Base-by-base conservation (phyloP, 2,113 vertebrate genomes). In the Pogonocichla stellata region DNA sequence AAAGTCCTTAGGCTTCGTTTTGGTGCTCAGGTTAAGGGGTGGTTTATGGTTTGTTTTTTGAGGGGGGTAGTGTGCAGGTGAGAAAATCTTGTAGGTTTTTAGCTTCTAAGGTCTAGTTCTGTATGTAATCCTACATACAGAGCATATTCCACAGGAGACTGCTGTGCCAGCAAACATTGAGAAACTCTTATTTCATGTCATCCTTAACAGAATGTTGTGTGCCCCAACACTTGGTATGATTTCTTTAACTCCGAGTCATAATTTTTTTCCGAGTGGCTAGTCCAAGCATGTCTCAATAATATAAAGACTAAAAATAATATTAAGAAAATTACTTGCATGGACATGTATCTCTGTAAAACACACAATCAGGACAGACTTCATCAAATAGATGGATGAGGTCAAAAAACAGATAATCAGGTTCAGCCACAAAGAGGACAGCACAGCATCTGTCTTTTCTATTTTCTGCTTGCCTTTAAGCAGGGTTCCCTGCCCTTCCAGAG, bases 361-460 rank as follows among this genome's bases (percentile, higher is more conserved):
- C 38, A 80, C n/a, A 77, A 22, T 66, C 82, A 51, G 22, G 36
- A 65, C 42, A 80, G 58, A 71, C 11, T 56, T 87, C 11, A 82
- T 88, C 36, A 86, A 89, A 72, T 34, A 80, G 54, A 93, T 13
- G 31, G 62, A 82, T 47, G 34, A 94, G 58, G 80, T 91, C 60
- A 96, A 89, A 94, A 61, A 65, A 1, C 43, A 89, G 53, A 89
- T 82, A 95, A 96, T 82, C 87, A 95, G 57, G 91, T 72, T 90
- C 78, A 74, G 67, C 80, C 6, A 65, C 86, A 74, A 93, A 83
- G 38, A 94, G 85, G 61, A 94, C 78, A 91, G 72, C 29, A 57
- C 43, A 89, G 78, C 80, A 96, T 92, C 80, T 89, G 88, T 70
- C 66, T 86, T 92, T 88, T 64, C 78, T 71, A 58, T 91, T 91